A percentile compares a stretch with the other conserved stretches of the same genome.
Evolutionary conservation across 2,113 vertebrate genomes (phyloP).

Genomic region (Aldabrachelys gigantea): DNA sequence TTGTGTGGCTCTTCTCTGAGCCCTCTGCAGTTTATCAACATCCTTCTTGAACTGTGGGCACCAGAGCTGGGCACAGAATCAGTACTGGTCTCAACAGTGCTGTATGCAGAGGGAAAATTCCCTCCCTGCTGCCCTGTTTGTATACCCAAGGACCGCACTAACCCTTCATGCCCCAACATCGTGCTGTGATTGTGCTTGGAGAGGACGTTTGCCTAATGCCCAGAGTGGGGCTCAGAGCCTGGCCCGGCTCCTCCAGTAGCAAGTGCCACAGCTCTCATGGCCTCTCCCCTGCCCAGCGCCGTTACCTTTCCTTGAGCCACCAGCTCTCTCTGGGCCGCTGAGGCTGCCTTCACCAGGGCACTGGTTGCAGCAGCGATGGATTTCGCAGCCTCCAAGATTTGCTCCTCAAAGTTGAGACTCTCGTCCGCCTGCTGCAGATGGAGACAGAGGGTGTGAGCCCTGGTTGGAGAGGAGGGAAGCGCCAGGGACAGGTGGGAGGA

Average conservation of each 20-base stretch:
- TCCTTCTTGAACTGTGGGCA: too few relatives aligned
- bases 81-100: neutral
- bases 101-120: neutral
- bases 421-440: slow-evolving; percentile 92
- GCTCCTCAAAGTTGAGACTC: slow-evolving; percentile 98
- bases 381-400: slow-evolving; percentile 98
- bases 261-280: neutral
- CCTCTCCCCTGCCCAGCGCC: neutral
- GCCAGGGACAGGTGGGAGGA: neutral
- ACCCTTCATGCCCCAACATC: too few relatives aligned
- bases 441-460: neutral
- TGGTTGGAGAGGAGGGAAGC: neutral
- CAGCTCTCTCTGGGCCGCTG: slow-evolving; percentile 94
- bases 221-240: too few relatives aligned
- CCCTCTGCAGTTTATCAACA: neutral
- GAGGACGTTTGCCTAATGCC: neutral
- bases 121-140: neutral
- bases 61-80: neutral
- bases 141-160: too few relatives aligned
- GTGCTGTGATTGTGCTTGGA: too few relatives aligned
- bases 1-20: neutral
- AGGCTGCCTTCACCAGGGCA: slow-evolving; percentile 96
- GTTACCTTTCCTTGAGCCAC: slow-evolving; percentile 97
- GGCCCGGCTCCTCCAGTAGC: too few relatives aligned
- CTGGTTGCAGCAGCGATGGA: slow-evolving; percentile 98